Evolutionary conservation across 2,113 vertebrate genomes (phyloP), one percentile per base, ranked within the genome.

Genomic region (Stegostoma tigrinum): DNA sequence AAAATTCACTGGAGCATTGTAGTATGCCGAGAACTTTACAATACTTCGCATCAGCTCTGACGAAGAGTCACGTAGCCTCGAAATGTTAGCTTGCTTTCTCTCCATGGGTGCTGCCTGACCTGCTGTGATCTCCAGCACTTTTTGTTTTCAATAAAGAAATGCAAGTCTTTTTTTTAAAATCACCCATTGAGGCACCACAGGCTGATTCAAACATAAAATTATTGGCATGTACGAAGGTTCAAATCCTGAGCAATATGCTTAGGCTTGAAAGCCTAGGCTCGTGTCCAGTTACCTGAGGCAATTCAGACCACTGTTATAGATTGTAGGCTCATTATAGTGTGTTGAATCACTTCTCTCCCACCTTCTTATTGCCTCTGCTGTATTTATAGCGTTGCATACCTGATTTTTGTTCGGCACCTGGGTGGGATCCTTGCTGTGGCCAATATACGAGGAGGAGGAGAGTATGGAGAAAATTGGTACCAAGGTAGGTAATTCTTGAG

Each of bases 381-480:
- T 96, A 64, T 66, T 95, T 80, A 30, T 95, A 98, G 97, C 68
- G 97, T 97, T 23, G 97, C 98, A 0, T 97, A 97, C 96, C 96
- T 98, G 96, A 96, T 98, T 48, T 98, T 96, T 42, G 97, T 98
- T 93, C 96, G 97, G 96, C 98, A 98, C 97, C 97, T 98, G 55
- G 97, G 97, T 0, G 98, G 98, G 5, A 96, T 98, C 96, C 96
- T 98, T 96, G 97, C 98, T 0, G 97, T 98, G 87, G 98, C 98
- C 68, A 98, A 98, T 96, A 98, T 98, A 96, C 96, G 98, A 96
- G 98, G 98, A 0, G 98, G 98, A 2, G 97, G 98, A 95, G 98
- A 98, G 91, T 98, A 98, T 2, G 98, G 98, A 34, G 97, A 97
- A 95, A 98, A 97, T 64, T 98, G 98, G 98, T 97, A 98, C 96